phyloP scores from a whole-genome alignment of 2,888 invertebrate genomes.

The Nomada flava region DNA sequence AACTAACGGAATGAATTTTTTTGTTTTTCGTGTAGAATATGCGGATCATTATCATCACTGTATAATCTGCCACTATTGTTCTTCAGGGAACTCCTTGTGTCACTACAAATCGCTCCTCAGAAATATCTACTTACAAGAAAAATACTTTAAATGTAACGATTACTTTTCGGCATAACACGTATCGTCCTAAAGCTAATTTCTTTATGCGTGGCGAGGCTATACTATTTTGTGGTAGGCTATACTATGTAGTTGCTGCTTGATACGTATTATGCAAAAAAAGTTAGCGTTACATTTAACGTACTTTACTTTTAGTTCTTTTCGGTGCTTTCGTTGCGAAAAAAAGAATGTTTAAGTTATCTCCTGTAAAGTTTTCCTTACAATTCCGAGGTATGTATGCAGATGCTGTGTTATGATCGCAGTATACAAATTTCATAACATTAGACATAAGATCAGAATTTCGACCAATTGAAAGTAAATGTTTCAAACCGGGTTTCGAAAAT shows the following conservation, averaged over 20 bases:
- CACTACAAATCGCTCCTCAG: slow-evolving; percentile 14
- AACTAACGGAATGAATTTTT: slow-evolving; percentile 31
- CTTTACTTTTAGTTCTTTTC: slow-evolving; percentile 9
- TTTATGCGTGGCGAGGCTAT: slow-evolving; percentile 6
- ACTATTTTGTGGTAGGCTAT: slow-evolving; percentile 2
- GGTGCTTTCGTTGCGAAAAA: not conserved
- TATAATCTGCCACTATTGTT: slow-evolving; percentile 16
- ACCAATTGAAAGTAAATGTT: not conserved
- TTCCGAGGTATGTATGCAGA: slow-evolving; percentile 2
- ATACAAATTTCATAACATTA: not conserved
- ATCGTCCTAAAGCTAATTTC: slow-evolving; percentile 1
- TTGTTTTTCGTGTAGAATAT: slow-evolving; percentile 15
- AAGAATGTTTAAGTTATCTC: not conserved
- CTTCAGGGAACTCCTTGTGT: slow-evolving; percentile 9
- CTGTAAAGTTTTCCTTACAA: slow-evolving; percentile 3
- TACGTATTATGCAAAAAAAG: slow-evolving; percentile 14
- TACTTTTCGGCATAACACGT: slow-evolving; percentile 23
- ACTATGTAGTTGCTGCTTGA: not conserved
- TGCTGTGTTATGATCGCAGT: not conserved
- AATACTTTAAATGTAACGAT: slow-evolving; percentile 7
- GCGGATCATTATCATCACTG: slow-evolving; percentile 19
- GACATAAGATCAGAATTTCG: not conserved
- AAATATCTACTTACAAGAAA: slow-evolving; percentile 21
- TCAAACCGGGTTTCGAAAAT: not conserved
- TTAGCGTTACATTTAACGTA: slow-evolving; percentile 18